These are phyloP conservation scores for Turdus rufiventris DNA, from an alignment of 2,113 vertebrate species.

Conservation along the genomic window DNA sequence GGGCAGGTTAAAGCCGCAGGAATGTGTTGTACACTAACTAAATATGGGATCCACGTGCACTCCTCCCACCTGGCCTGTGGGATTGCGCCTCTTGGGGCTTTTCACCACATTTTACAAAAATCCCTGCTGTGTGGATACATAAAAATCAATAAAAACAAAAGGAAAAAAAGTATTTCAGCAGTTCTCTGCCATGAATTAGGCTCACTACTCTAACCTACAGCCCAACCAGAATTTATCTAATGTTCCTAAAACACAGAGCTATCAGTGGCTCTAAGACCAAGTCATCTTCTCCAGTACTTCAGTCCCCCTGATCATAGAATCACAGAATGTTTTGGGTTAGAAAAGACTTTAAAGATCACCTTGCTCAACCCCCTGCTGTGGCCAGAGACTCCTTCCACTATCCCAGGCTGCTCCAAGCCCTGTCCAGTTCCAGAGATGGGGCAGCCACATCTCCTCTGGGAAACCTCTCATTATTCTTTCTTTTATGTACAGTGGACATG, in stretches of 20 bases:
- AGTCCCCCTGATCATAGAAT: background rate
- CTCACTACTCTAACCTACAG: background rate
- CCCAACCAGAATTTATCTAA: background rate
- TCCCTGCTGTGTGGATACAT: accelerated
- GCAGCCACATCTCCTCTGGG: background rate
- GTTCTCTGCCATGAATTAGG: background rate
- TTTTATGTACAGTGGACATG: background rate
- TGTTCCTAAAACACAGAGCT: background rate
- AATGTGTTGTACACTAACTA: background rate
- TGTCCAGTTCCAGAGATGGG: background rate
- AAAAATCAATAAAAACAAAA: background rate
- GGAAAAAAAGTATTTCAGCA: background rate
- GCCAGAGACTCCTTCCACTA: background rate
- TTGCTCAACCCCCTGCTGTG: background rate
- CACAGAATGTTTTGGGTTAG: background rate
- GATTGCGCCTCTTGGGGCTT: background rate
- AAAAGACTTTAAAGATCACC: background rate
- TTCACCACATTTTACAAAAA: background rate
- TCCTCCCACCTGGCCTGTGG: background rate
- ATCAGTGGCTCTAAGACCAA: background rate
- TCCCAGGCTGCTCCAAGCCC: background rate
- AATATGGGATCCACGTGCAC: accelerated
- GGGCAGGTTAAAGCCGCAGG: background rate
- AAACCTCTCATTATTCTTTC: background rate
- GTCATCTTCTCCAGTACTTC: background rate